Conservation (phyloP, 2,888 invertebrate genomes). For the Epirrhoe tristata region DNA sequence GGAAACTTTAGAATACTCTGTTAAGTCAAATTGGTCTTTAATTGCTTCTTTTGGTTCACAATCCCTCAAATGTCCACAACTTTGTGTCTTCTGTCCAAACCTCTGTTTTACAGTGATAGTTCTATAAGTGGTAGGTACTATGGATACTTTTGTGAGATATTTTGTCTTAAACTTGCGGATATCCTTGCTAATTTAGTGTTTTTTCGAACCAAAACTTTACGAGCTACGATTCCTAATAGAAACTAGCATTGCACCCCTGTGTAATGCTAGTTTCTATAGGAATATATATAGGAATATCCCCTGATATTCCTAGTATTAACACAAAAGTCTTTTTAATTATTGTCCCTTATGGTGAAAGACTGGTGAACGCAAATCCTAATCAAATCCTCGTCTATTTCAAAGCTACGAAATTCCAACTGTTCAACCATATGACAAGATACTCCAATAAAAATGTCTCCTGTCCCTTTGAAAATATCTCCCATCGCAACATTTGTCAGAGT, state of each 20-base stretch:
- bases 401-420: background rate
- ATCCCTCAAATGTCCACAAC: background rate
- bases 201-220: conserved; percentile 42
- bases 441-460: conserved; percentile 6
- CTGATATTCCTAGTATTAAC: too few relatives aligned
- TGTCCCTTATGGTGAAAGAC: too few relatives aligned
- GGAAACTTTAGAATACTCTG: background rate
- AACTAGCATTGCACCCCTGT: conserved; percentile 18
- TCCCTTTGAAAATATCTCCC: conserved; percentile 15
- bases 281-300: too few relatives aligned
- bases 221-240: conserved; percentile 29
- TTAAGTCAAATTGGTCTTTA: background rate
- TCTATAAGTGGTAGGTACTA: background rate
- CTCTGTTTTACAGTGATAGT: background rate
- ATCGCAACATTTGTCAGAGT: conserved; percentile 47
- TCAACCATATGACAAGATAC: background rate
- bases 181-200: conserved; percentile 45
- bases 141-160: background rate
- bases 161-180: conserved; percentile 38
- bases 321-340: too few relatives aligned
- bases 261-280: too few relatives aligned
- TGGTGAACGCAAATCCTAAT: too few relatives aligned
- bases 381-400: too few relatives aligned
- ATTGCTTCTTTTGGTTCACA: background rate
- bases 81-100: background rate